Conservation (phyloP, 2,888 invertebrate species). For the Gymnoscelis rufifasciata region DNA sequence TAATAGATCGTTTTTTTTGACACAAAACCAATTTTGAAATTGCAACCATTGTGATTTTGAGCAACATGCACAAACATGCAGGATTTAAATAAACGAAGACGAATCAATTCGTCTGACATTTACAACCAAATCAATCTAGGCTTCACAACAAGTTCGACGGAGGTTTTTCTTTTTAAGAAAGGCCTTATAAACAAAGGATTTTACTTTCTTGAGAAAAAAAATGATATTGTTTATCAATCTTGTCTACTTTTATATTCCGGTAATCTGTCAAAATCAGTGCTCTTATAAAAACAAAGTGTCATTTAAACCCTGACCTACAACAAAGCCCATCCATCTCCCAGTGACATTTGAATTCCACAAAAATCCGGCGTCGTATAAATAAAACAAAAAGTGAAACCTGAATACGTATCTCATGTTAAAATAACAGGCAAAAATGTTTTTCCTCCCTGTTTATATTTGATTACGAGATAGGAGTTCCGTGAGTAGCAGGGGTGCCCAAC, state of each 20-base stretch:
- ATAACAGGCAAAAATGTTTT: slow-evolving; percentile 21
- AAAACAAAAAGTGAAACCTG: slow-evolving; percentile 12
- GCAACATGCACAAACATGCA: too few relatives aligned
- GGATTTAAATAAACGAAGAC: too few relatives aligned
- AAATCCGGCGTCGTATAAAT: slow-evolving; percentile 10
- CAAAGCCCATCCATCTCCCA: slow-evolving; percentile 5
- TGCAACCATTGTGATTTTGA: too few relatives aligned
- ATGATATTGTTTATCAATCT: too few relatives aligned
- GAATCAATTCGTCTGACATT: too few relatives aligned
- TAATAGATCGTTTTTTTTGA: too few relatives aligned
- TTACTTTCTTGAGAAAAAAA: too few relatives aligned
- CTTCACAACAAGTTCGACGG: too few relatives aligned
- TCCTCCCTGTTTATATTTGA: slow-evolving; percentile 27
- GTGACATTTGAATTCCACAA: slow-evolving; percentile 3
- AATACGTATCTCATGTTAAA: slow-evolving; percentile 19
- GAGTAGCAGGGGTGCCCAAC: slow-evolving; percentile 10
- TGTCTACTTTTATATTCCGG: not conserved
- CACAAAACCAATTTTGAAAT: too few relatives aligned
- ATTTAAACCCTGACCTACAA: slow-evolving; percentile 6
- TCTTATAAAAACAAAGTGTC: not conserved
- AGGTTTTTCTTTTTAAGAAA: too few relatives aligned
- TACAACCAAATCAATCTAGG: too few relatives aligned
- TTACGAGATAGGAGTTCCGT: slow-evolving; percentile 22
- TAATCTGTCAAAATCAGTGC: not conserved
- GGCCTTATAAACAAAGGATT: too few relatives aligned